Base-by-base conservation (phyloP, 2,797 vertebrate genomes). In the Ctenosaura bakeri region DNA sequence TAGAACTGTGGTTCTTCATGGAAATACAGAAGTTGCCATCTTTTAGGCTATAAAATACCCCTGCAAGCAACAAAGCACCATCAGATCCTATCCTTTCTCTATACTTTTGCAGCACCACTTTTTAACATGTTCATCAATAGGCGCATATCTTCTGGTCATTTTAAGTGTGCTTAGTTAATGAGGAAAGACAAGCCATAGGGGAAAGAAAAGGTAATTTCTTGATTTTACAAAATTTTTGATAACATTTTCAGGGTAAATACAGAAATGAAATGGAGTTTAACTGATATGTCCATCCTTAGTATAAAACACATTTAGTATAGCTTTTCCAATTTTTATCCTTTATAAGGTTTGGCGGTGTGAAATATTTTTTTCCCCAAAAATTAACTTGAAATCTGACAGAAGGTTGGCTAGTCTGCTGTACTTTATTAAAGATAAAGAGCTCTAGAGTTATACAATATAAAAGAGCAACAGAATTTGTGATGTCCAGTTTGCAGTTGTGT, bases 301-400 rank as follows among this genome's bases (percentile, higher is more conserved):
- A 6, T 69, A 54, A 38, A 71, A 4, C 80, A 29, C 81, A 56
- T 9, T 16, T 1, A 0, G 6, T n/a, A 8, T 10, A 90, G 22
- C 66, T 87, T 62, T 85, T 82, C 26, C n/a, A 14, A 2, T 52
- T 50, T 18, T 80, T 90, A 87, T 29, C 59, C 56, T 82, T n/a
- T 26, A 73, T 26, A 56, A 64, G 26, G n/a, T 79, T 81, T 52
- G 77, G 10, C 46, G 91, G 64, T 71, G 6, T 74, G 54, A 71
- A 3, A 1, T 69, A 59, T 86, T 91, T 74, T 29, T 50, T 73
- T 74, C 20, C 6, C 4, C 5, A 78, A 64, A 64, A 16, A 88
- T 71, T 9, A 8, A 56, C 74, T 24, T 82, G 50, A 81, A 87
- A 87, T 18, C 18, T 50, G 29, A 2, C 29, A 6, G n/a, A 14